Evolutionary conservation across 2,113 vertebrate genomes (phyloP).

Genomic region (Jaculus jaculus): DNA sequence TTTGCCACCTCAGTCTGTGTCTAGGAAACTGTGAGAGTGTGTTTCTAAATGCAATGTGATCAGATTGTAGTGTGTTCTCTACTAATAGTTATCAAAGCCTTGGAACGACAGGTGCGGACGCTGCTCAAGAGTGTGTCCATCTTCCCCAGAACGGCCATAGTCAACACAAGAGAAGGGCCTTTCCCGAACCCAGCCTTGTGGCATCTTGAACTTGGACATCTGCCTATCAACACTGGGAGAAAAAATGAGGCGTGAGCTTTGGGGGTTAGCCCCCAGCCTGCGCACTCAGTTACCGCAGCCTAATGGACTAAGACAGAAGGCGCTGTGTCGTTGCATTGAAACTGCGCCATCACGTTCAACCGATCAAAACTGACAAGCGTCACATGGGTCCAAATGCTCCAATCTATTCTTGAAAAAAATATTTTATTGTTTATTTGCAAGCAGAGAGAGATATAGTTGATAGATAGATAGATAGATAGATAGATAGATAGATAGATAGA

Average conservation of each 20-base stretch:
- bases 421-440: too few relatives aligned
- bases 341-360: background rate
- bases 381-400: too few relatives aligned
- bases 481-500: too few relatives aligned
- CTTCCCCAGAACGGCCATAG: background rate
- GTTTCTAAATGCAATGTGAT: background rate
- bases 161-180: background rate
- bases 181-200: accelerated
- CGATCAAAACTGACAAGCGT: background rate
- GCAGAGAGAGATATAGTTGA: too few relatives aligned
- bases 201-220: background rate
- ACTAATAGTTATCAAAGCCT: background rate
- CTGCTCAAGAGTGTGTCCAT: background rate
- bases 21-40: background rate
- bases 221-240: background rate
- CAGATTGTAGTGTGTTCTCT: background rate
- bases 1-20: background rate
- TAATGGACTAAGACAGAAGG: background rate
- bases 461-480: too few relatives aligned
- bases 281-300: background rate
- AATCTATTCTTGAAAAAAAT: too few relatives aligned
- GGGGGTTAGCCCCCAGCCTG: too few relatives aligned
- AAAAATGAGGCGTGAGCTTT: background rate
- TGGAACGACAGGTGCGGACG: background rate
- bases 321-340: background rate